Conservation (phyloP, 2,888 invertebrate species). For the Catocala sponsa region DNA sequence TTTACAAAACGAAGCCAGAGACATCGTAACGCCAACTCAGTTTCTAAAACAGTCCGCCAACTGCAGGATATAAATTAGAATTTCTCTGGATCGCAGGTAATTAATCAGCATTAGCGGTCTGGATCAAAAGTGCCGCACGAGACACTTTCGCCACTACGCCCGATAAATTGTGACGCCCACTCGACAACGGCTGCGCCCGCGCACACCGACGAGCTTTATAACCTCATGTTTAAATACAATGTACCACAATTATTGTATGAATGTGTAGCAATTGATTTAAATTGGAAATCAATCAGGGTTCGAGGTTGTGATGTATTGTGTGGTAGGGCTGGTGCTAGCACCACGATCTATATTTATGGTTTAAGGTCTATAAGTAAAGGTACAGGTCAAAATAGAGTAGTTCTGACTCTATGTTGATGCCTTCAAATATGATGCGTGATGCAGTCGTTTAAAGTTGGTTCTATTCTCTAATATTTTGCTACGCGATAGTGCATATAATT, state of each 20-base stretch:
- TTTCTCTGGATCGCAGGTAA: conserved; percentile 65
- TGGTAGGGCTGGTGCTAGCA: background rate
- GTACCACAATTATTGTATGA: conserved; percentile 15
- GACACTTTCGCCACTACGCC: conserved; percentile 71
- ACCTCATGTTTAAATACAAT: conserved; percentile 53
- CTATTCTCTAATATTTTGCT: too few relatives aligned
- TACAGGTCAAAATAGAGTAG: too few relatives aligned
- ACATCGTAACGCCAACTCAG: conserved; percentile 5
- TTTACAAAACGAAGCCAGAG: too few relatives aligned
- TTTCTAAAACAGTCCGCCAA: conserved; percentile 44
- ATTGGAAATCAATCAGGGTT: conserved; percentile 17
- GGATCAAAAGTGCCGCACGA: conserved; percentile 70
- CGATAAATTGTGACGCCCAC: conserved; percentile 72
- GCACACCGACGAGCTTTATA: conserved; percentile 35
- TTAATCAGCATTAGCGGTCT: conserved; percentile 67
- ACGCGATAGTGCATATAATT: too few relatives aligned
- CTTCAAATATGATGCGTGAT: too few relatives aligned
- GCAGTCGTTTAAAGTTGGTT: too few relatives aligned
- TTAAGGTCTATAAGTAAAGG: too few relatives aligned
- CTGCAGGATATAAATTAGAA: conserved; percentile 62
- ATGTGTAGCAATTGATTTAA: conserved; percentile 21
- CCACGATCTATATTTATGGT: too few relatives aligned
- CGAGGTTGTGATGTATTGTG: conserved; percentile 7
- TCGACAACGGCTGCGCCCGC: conserved; percentile 45
- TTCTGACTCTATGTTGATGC: too few relatives aligned